Percentiles rank a stretch among this genome's conserved stretches.
These are phyloP conservation scores for Calameuta idolon DNA, from an alignment of 2,888 invertebrate genomes.

Conservation along the genomic window DNA sequence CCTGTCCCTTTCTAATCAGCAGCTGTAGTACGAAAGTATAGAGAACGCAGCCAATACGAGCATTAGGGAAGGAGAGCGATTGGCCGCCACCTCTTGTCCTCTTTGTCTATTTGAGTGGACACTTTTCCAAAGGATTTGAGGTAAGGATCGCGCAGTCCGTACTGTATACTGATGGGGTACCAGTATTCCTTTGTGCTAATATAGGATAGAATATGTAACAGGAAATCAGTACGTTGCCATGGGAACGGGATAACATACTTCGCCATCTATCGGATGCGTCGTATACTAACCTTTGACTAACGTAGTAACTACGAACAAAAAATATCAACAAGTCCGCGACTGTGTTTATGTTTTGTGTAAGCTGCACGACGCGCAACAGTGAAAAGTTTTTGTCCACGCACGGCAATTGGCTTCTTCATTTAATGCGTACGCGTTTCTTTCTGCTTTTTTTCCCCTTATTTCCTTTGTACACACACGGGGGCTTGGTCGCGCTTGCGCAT, in stretches of 20 bases:
- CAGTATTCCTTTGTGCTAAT: background rate
- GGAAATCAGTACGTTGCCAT: background rate
- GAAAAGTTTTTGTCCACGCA: background rate
- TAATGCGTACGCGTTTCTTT: background rate
- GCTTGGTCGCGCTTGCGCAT: background rate
- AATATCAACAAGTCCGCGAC: background rate
- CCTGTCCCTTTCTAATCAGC: no score
- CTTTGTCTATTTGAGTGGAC: no score
- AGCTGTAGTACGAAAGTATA: no score
- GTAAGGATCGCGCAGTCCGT: no score
- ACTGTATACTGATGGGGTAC: no score
- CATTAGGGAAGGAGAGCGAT: no score
- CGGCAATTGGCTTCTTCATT: background rate
- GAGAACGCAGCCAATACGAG: no score
- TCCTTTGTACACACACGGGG: background rate
- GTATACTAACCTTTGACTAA: no score
- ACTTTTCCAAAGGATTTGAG: no score
- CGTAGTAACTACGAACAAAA: no score
- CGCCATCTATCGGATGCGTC: background rate
- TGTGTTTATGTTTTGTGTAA: background rate
- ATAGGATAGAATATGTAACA: background rate
- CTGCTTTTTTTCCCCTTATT: background rate
- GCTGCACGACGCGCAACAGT: background rate
- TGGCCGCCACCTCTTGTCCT: no score
- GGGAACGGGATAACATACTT: background rate